phyloP scores from a whole-genome alignment of 2,797 vertebrate species.

The Acrocephalus scirpaceus region DNA sequence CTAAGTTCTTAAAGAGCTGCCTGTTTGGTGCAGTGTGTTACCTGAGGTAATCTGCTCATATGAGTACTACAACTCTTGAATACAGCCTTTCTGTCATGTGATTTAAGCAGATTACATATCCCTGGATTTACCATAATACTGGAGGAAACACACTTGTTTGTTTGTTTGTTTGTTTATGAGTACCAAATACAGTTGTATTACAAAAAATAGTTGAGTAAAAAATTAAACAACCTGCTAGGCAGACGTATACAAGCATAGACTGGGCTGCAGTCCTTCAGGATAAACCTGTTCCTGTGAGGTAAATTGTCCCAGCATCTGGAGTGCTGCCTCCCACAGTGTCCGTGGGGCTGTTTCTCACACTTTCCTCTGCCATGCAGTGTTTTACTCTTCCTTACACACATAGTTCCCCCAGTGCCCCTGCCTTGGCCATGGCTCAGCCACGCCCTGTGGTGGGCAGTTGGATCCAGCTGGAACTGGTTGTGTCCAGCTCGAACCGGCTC shows the following conservation, averaged over 20 bases:
- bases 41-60: not conserved
- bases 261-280: not conserved
- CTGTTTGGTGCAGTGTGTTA: not conserved
- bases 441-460: fast-evolving
- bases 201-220: not conserved
- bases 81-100: not conserved
- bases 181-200: fast-evolving
- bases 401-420: fast-evolving
- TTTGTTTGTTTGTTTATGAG: not conserved
- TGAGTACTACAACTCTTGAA: not conserved
- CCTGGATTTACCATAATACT: not conserved
- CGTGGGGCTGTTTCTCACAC: fast-evolving
- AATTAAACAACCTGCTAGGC: not conserved
- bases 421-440: fast-evolving
- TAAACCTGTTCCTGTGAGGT: not conserved
- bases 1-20: not conserved
- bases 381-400: fast-evolving
- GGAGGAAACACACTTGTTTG: not conserved
- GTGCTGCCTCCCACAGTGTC: fast-evolving
- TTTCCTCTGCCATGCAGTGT: fast-evolving
- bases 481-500: fast-evolving
- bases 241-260: not conserved
- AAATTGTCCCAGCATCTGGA: fast-evolving
- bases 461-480: fast-evolving
- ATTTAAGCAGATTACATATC: not conserved